Evolutionary conservation across 2,113 vertebrate species (phyloP).

Genomic region (Myotis davidii): DNA sequence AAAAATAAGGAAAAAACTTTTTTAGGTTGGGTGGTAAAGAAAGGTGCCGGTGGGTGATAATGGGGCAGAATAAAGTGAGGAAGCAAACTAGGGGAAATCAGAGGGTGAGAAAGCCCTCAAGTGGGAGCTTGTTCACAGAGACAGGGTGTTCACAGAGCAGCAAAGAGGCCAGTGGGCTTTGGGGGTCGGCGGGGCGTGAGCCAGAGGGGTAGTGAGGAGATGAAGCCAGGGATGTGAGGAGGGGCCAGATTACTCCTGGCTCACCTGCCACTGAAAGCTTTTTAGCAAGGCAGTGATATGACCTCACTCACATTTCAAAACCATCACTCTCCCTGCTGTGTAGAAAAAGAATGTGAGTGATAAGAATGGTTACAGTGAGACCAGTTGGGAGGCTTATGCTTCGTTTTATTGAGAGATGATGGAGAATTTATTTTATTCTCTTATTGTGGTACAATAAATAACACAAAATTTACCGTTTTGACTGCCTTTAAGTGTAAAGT

Average conservation of each 20-base stretch:
- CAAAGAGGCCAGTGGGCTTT: neutral
- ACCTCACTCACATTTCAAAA: neutral
- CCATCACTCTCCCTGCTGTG: neutral
- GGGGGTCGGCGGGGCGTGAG: neutral
- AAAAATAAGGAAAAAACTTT: neutral
- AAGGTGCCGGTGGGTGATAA: neutral
- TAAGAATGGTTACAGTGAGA: neutral
- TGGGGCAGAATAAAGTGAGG: neutral
- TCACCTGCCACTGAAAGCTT: neutral
- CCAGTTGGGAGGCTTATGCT: neutral
- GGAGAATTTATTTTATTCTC: neutral
- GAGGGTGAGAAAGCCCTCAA: neutral
- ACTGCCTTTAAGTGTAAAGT: neutral
- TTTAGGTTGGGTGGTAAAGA: neutral
- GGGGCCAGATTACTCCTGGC: neutral
- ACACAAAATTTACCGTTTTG: neutral
- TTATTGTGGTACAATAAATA: neutral
- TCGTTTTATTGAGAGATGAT: neutral
- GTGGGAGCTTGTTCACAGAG: neutral
- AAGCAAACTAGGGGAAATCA: neutral
- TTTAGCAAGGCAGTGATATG: accelerated
- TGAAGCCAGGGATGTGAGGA: neutral
- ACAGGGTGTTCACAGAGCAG: neutral
- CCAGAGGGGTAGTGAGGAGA: neutral
- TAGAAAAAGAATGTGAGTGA: neutral